Percentiles rank a stretch among this genome's conserved stretches.
phyloP scores from a whole-genome alignment of 2,113 vertebrate species.

The Sialia sialis region DNA sequence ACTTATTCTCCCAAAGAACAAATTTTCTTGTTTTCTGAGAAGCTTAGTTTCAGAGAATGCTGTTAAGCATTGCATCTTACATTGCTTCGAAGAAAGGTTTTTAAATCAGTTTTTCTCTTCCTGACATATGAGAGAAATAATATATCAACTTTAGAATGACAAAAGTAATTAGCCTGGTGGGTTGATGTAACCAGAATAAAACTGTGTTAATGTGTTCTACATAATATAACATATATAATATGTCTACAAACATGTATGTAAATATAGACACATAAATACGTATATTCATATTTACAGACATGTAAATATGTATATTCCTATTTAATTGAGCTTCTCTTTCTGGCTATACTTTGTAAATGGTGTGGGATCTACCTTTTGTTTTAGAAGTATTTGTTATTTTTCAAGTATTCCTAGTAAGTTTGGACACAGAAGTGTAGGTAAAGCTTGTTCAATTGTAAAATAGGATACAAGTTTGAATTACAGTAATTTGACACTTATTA shows the following conservation, averaged over 20 bases:
- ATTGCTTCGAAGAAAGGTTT: neutral
- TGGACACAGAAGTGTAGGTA: neutral
- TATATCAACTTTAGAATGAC: neutral
- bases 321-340: neutral
- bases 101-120: neutral
- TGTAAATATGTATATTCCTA: accelerated
- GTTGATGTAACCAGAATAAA: neutral
- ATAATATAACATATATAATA: neutral
- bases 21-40: neutral
- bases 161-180: neutral
- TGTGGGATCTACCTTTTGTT: accelerated
- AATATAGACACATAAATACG: neutral
- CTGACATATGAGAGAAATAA: neutral
- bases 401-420: neutral
- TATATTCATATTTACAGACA: neutral
- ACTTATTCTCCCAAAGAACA: neutral
- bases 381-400: neutral
- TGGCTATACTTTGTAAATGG: neutral
- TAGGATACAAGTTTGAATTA: neutral
- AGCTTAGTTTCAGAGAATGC: neutral
- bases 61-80: neutral
- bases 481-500: too few relatives aligned
- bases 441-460: neutral
- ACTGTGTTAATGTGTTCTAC: neutral
- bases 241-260: neutral